These are phyloP conservation scores for Mesochorus sp. DNA, from an alignment of 2,888 invertebrate genomes.

Conservation along the genomic window DNA sequence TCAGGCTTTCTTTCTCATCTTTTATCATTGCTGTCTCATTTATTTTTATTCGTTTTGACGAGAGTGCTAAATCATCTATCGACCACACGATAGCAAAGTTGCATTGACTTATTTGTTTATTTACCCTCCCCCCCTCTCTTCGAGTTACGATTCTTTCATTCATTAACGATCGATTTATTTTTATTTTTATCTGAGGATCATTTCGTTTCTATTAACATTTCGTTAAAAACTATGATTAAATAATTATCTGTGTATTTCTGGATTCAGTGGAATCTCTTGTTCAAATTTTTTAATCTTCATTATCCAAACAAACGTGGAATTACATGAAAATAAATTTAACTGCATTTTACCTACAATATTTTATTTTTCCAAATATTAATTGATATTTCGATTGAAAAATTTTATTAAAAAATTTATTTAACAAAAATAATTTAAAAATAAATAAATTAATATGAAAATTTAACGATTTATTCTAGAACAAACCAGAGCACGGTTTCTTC, in stretches of 20 bases:
- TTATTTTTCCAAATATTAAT: constrained; percentile 60
- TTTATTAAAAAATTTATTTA: too few species aligned
- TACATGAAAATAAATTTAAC: too few species aligned
- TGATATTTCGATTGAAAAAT: too few species aligned
- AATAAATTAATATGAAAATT: too few species aligned
- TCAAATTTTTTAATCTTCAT: too few species aligned
- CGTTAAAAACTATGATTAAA: not conserved
- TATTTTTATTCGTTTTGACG: not conserved
- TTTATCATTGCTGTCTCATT: not conserved
- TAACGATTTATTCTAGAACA: not conserved
- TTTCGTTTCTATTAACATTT: not conserved
- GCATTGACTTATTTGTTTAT: not conserved
- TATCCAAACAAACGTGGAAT: too few species aligned
- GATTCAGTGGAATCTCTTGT: too few species aligned
- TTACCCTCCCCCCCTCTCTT: too few species aligned
- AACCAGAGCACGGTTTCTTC: constrained; percentile 38
- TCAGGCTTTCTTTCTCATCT: too few species aligned
- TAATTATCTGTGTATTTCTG: not conserved
- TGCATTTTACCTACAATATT: not conserved
- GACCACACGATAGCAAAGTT: not conserved
- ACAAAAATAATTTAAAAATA: too few species aligned
- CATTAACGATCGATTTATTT: not conserved
- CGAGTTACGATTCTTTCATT: too few species aligned
- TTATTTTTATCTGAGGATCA: not conserved
- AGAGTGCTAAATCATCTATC: not conserved